These are phyloP conservation scores for Adrianichthys oophorus DNA, from an alignment of 2,797 vertebrate genomes.

Conservation along the genomic window DNA sequence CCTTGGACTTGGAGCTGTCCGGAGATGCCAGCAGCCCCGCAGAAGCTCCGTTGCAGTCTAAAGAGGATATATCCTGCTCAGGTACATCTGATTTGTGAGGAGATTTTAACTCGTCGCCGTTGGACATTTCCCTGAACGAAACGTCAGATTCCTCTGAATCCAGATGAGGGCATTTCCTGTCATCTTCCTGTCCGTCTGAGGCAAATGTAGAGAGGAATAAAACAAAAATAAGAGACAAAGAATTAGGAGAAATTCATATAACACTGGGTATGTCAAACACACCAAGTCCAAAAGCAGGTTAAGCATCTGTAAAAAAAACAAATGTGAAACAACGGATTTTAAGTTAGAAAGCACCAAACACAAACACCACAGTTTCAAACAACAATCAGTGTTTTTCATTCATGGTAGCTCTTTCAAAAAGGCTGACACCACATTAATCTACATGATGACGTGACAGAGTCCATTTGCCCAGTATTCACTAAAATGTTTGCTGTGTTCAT, in stretches of 20 bases:
- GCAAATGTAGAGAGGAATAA: conserved; percentile 31
- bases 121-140: conserved; percentile 92
- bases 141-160: conserved; percentile 94
- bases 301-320: conserved; percentile 38
- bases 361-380: conserved; percentile 1
- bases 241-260: neutral
- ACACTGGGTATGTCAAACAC: conserved; percentile 2
- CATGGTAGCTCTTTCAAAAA: conserved; percentile 8
- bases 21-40: conserved; percentile 69
- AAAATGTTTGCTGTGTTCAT: conserved; percentile 37
- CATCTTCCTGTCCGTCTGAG: conserved; percentile 87
- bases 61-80: conserved; percentile 68
- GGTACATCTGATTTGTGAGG: conserved; percentile 83
- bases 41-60: conserved; percentile 74
- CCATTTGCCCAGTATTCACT: conserved; percentile 47
- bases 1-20: conserved; percentile 87
- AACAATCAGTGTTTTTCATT: conserved; percentile 11
- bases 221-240: conserved; percentile 39
- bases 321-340: conserved; percentile 7
- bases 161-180: conserved; percentile 94
- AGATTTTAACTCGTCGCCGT: conserved; percentile 91
- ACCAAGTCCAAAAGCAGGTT: conserved; percentile 29
- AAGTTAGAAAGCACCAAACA: conserved; percentile 18
- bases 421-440: conserved; percentile 24
- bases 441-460: conserved; percentile 29